Evolutionary conservation across 2,888 invertebrate genomes (phyloP), one percentile per base, ranked within the genome.

Genomic region (Sarcophaga subvicina): DNA sequence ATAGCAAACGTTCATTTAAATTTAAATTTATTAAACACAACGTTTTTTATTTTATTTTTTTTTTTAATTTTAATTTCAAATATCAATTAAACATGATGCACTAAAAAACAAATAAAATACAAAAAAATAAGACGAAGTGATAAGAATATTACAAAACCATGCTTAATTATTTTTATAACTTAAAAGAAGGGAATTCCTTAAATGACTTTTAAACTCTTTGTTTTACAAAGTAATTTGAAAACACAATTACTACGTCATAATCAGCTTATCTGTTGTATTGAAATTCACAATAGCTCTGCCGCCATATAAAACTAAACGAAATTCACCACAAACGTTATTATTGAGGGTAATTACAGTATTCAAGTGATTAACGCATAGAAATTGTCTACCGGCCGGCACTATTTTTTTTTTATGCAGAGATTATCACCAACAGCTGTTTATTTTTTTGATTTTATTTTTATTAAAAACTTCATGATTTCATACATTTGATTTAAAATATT

Each of bases 21-120:
- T 83, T 83, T 60, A 73, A 83, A 86, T 86, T 83, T 83, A 78
- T 83, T 78, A 66, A 80, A 78, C n/a, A 60, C n/a, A 81, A 81
- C 2, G 37, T 37, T 37, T 37, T 37, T 37, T 37, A 22, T 22
- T 37, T 37, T 37, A 37, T 37, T 37, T 2, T 37, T 37, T 2
- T 37, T 37, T 37, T 37, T 6, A 6, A 1, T 37, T 37, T 8
- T 27, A 0, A 27, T 27, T 37, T 37, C 37, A 37, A 8, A 45
- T 72, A 70, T 80, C 62, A 86, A 86, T 86, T 86, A 69, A 78
- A 78, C 86, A 86, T 86, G 67, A 11, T 62, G 63, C 37, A 14
- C 11, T 47, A 78, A 81, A 73, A 6, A 75, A 64, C 45, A 54
- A 59, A 66, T 20, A 82, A 72, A 71, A 71, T 3, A 75, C 22